Evolutionary conservation across 2,888 invertebrate genomes (phyloP).

Genomic region (Cartodere bifasciata): DNA sequence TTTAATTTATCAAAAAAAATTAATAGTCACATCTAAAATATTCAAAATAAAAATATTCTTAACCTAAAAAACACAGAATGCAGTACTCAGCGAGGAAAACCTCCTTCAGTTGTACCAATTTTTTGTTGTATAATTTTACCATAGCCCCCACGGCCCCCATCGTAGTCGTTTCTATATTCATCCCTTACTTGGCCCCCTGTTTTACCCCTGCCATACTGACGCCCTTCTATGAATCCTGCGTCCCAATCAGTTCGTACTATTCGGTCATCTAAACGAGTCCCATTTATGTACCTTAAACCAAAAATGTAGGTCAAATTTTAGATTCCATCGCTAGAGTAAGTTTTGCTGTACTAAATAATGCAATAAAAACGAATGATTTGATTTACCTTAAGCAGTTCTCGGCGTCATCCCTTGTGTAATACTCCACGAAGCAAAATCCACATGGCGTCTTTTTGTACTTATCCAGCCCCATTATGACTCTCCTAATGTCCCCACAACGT

Average conservation of each 20-base stretch:
- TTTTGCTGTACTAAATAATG: too few relatives aligned
- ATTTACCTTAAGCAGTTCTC: conserved; percentile 65
- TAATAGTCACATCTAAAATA: too few relatives aligned
- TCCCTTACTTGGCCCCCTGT: conserved; percentile 98
- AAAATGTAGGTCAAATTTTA: too few relatives aligned
- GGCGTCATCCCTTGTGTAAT: conserved; percentile 60
- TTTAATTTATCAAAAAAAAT: too few relatives aligned
- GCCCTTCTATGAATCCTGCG: conserved; percentile 95
- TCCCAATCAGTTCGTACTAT: conserved; percentile 98
- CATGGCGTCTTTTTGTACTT: conserved; percentile 97
- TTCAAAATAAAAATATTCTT: too few relatives aligned
- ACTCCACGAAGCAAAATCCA: conserved; percentile 99
- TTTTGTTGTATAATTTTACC: conserved; percentile 88
- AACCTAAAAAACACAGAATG: too few relatives aligned
- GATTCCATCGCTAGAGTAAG: too few relatives aligned
- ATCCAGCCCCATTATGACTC: conserved; percentile 95
- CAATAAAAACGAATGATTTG: not conserved
- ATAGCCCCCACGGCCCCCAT: conserved; percentile 93
- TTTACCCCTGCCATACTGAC: conserved; percentile 96
- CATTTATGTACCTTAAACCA: conserved; percentile 73
- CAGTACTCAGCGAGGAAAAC: too few relatives aligned
- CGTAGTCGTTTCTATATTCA: conserved; percentile 95
- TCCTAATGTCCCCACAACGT: conserved; percentile 86
- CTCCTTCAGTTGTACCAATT: too few relatives aligned
- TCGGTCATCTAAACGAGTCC: conserved; percentile 91